These are phyloP conservation scores for Saccostrea glomerata DNA, from an alignment of 1,140 invertebrate species.

Conservation along the genomic window DNA sequence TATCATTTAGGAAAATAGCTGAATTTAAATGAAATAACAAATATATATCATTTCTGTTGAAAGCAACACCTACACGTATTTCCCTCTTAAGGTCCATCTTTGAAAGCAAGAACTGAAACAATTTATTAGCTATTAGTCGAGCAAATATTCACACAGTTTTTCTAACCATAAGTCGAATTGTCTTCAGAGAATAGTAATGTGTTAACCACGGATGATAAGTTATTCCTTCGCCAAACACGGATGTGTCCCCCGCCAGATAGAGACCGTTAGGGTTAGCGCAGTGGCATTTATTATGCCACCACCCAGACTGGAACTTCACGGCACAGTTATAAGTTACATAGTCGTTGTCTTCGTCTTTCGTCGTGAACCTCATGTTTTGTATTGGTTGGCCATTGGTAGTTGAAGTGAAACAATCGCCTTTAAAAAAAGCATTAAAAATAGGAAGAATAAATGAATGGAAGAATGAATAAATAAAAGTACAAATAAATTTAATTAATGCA, in stretches of 20 bases:
- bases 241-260: not conserved
- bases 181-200: slow-evolving; percentile 30
- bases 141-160: not conserved
- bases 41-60: too few species aligned
- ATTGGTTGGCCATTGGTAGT: not conserved
- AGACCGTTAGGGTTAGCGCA: slow-evolving; percentile 32
- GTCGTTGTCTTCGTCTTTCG: slow-evolving; percentile 42
- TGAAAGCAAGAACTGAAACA: too few species aligned
- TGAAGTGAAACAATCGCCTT: not conserved
- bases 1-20: too few species aligned
- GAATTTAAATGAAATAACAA: too few species aligned
- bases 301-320: not conserved
- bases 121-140: too few species aligned
- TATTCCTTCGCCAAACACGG: not conserved
- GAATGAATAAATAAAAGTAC: not conserved
- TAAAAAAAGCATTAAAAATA: not conserved
- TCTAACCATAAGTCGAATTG: not conserved
- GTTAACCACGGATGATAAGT: not conserved
- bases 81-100: too few species aligned
- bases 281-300: slow-evolving; percentile 42
- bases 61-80: too few species aligned
- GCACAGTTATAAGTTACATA: not conserved
- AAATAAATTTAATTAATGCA: not conserved
- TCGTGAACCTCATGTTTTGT: not conserved
- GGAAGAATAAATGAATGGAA: not conserved